phyloP scores from a whole-genome alignment of 2,113 vertebrate genomes.

The Clupea harengus region DNA sequence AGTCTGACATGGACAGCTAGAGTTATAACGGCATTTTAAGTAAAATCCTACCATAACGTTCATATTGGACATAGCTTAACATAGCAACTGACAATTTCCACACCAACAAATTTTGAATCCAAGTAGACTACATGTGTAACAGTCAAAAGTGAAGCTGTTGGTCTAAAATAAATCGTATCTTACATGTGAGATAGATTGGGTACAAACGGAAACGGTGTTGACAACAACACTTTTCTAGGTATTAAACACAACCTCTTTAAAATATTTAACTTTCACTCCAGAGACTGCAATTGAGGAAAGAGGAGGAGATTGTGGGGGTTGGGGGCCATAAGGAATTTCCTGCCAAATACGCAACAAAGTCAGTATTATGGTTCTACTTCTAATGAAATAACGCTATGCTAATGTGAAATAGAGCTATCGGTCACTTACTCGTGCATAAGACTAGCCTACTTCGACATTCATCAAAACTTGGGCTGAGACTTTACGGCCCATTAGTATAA shows the following conservation, averaged over 20 bases:
- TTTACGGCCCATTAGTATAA: background rate
- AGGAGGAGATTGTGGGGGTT: conserved; percentile 54
- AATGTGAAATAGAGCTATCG: background rate
- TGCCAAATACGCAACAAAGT: conserved; percentile 80
- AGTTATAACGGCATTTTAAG: background rate
- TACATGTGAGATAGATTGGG: background rate
- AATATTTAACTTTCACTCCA: conserved; percentile 34
- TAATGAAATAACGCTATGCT: background rate
- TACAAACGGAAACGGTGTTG: background rate
- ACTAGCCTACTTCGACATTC: conserved; percentile 6
- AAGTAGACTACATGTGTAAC: background rate
- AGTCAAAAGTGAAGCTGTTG: background rate
- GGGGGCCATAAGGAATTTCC: conserved; percentile 76
- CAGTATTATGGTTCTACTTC: conserved; percentile 33
- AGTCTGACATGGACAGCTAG: background rate
- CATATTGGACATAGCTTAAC: background rate
- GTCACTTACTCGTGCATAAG: background rate
- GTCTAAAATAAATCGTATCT: background rate
- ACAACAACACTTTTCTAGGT: conserved; percentile 5
- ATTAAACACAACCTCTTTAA: conserved; percentile 32
- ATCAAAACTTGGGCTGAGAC: conserved; percentile 10
- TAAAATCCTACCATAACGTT: background rate
- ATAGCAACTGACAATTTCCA: background rate
- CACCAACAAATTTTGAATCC: background rate
- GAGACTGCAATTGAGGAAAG: conserved; percentile 64